These are phyloP conservation scores for Scolopax rusticola DNA, from an alignment of 2,797 vertebrate genomes.

Conservation along the genomic window DNA sequence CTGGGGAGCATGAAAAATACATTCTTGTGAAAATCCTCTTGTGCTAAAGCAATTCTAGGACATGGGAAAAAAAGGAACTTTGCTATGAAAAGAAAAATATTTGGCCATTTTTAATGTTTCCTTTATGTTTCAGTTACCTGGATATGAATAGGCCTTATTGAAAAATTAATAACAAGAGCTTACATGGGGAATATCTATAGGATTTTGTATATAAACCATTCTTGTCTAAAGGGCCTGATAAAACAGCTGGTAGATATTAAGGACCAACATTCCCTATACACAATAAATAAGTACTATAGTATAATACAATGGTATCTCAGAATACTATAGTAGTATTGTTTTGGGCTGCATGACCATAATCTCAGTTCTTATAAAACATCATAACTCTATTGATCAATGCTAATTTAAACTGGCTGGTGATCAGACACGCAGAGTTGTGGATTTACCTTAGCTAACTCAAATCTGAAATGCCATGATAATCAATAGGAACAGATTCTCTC, in stretches of 20 bases:
- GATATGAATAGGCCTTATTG: conserved; percentile 42
- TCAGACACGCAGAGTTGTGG: background rate
- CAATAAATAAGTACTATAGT: conserved; percentile 33
- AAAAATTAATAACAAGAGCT: conserved; percentile 69
- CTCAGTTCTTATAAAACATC: background rate
- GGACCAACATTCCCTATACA: background rate
- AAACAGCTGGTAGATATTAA: conserved; percentile 69
- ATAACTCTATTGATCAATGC: background rate
- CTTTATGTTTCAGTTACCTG: conserved; percentile 47
- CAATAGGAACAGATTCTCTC: background rate
- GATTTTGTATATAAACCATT: conserved; percentile 51
- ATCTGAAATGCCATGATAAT: background rate
- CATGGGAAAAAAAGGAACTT: background rate
- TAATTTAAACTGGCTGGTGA: background rate
- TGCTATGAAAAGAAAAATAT: background rate
- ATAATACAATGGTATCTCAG: background rate
- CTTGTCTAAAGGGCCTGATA: conserved; percentile 34
- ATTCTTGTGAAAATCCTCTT: background rate
- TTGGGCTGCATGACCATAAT: background rate
- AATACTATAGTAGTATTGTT: conserved; percentile 18
- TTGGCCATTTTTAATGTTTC: conserved; percentile 29
- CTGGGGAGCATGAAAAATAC: background rate
- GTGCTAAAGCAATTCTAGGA: background rate
- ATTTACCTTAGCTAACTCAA: background rate
- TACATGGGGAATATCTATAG: conserved; percentile 52